phyloP scores from a whole-genome alignment of 1,140 invertebrate species.

The Cotesia typhae region DNA sequence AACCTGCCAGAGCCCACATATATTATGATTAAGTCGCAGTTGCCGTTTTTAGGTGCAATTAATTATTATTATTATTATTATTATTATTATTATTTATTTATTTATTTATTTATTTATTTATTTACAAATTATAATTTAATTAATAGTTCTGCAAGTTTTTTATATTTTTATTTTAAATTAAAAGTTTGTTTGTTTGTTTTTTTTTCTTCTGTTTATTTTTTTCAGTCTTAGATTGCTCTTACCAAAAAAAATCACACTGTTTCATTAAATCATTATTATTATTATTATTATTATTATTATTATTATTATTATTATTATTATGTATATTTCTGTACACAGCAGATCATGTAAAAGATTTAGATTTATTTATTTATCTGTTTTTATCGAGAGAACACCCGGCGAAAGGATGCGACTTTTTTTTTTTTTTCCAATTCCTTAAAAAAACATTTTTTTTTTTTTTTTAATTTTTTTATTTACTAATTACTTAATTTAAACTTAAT shows the following conservation, averaged over 20 bases:
- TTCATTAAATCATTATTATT: no score
- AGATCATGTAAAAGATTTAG: slow-evolving; percentile 9
- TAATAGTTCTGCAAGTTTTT: slow-evolving; percentile 61
- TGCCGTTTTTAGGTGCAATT: slow-evolving; percentile 61
- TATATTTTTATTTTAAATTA: slow-evolving; percentile 1
- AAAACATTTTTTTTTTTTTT: slow-evolving; percentile 9
- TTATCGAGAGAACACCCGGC: no score
- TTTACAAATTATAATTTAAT: slow-evolving; percentile 64
- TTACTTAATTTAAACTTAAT: no score
- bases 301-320: no score
- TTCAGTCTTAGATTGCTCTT: slow-evolving; percentile 65
- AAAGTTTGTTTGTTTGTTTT: no score
- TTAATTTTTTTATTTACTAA: neutral
- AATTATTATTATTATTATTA: slow-evolving; percentile 33
- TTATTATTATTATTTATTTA: slow-evolving; percentile 55
- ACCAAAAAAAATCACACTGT: slow-evolving; percentile 47
- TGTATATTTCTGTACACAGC: slow-evolving; percentile 44
- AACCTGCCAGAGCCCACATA: slow-evolving; percentile 37
- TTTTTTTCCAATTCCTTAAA: neutral
- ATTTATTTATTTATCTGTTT: no score
- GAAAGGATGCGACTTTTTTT: no score
- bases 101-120: slow-evolving; percentile 56
- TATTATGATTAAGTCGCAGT: slow-evolving; percentile 60
- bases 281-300: no score
- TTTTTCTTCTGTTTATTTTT: slow-evolving; percentile 49